Evolutionary conservation across 2,797 vertebrate genomes (phyloP).

Genomic region (Anabas testudineus): DNA sequence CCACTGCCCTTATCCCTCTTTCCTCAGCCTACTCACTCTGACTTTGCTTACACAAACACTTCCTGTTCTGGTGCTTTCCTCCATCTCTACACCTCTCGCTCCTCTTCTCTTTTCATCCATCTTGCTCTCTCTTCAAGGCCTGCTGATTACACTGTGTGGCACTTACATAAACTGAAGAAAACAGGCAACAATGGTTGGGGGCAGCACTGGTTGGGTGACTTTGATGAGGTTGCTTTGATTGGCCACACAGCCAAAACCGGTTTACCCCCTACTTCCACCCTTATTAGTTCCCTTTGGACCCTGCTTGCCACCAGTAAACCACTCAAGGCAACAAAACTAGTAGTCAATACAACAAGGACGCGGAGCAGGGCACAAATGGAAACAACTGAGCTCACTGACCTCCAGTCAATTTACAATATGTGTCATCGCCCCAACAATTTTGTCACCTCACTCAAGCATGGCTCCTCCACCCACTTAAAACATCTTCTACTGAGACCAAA

Average conservation of each 20-base stretch:
- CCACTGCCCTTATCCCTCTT: slow-evolving; percentile 25
- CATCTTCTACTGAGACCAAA: slow-evolving; percentile 49
- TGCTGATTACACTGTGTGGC: slow-evolving; percentile 54
- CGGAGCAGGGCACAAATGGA: slow-evolving; percentile 30
- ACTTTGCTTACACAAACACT: slow-evolving; percentile 53
- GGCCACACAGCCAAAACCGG: slow-evolving; percentile 68
- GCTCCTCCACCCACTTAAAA: slow-evolving; percentile 30
- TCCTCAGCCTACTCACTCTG: slow-evolving; percentile 42
- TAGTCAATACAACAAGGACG: slow-evolving; percentile 34
- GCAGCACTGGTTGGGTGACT: slow-evolving; percentile 58
- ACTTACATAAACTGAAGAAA: slow-evolving; percentile 64
- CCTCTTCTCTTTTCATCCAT: slow-evolving; percentile 42
- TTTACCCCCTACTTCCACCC: slow-evolving; percentile 49
- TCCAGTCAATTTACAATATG: slow-evolving; percentile 29
- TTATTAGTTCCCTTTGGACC: slow-evolving; percentile 30
- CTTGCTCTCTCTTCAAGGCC: slow-evolving; percentile 30
- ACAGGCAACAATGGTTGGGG: slow-evolving; percentile 63
- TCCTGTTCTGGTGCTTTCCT: slow-evolving; percentile 43
- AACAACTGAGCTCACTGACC: slow-evolving; percentile 35
- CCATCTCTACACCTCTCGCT: slow-evolving; percentile 42
- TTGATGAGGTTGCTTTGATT: slow-evolving; percentile 82
- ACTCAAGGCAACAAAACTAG: slow-evolving; percentile 40
- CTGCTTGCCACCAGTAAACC: slow-evolving; percentile 37
- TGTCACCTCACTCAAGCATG: slow-evolving; percentile 40
- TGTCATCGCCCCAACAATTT: slow-evolving; percentile 32